phyloP scores from a whole-genome alignment of 2,113 vertebrate genomes.

The Pangasianodon gigas region DNA sequence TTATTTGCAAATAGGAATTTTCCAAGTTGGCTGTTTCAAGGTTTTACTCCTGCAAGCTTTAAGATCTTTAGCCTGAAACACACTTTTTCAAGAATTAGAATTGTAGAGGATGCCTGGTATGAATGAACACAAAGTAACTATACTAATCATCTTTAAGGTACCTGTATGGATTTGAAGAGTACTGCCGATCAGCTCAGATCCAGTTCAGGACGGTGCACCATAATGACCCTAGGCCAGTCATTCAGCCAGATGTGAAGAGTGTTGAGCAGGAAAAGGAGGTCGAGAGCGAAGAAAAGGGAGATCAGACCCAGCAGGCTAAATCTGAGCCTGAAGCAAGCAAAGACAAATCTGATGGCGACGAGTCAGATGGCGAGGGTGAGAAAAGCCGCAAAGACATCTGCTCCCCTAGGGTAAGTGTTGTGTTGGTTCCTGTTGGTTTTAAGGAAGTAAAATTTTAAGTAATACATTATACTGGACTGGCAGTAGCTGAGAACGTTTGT shows the following conservation, averaged over 20 bases:
- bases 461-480: background rate
- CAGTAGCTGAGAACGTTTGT: background rate
- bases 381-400: constrained; percentile 73
- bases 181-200: constrained; percentile 93
- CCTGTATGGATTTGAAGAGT: constrained; percentile 97
- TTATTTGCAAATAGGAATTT: background rate
- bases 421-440: background rate
- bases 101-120: background rate
- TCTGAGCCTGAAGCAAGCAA: constrained; percentile 47
- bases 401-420: constrained; percentile 82
- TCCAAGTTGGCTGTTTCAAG: background rate
- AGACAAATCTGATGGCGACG: constrained; percentile 52
- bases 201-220: constrained; percentile 96
- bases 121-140: background rate
- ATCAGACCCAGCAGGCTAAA: constrained; percentile 56
- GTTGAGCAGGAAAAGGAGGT: constrained; percentile 68
- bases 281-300: constrained; percentile 61
- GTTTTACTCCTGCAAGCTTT: background rate
- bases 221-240: constrained; percentile 84
- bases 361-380: constrained; percentile 81
- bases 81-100: background rate
- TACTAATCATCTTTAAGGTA: constrained; percentile 74
- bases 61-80: background rate
- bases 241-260: constrained; percentile 61
- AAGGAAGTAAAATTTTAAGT: background rate